Evolutionary conservation across 37 sponge, comb jelly and placozoan genomes (phyloP).

Genomic region (Geodia barretti): DNA sequence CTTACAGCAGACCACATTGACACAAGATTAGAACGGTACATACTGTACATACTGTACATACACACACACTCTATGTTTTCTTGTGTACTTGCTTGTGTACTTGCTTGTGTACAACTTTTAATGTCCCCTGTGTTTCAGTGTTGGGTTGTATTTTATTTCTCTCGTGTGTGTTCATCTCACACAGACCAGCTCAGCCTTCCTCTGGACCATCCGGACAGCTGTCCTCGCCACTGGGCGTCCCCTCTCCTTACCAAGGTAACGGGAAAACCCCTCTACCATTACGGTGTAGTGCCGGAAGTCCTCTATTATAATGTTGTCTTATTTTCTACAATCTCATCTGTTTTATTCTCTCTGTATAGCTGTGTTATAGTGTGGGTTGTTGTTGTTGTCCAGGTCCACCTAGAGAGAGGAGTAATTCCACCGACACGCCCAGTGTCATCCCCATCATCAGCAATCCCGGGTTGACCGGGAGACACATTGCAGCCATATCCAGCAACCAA

Average conservation of each 20-base stretch:
- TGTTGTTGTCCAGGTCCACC: conserved; percentile 5
- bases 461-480: conserved; percentile 61
- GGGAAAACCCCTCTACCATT: too few species aligned
- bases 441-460: conserved; percentile 45
- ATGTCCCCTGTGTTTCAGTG: too few species aligned
- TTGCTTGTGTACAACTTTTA: too few species aligned
- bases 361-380: too few species aligned
- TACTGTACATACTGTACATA: background rate
- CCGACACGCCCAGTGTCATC: conserved; percentile 16
- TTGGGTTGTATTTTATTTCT: too few species aligned
- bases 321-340: too few species aligned
- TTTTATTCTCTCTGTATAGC: background rate
- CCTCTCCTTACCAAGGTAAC: background rate
- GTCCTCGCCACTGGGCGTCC: background rate
- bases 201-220: background rate
- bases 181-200: conserved; percentile 45
- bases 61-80: too few species aligned
- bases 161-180: too few species aligned
- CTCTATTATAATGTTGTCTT: too few species aligned
- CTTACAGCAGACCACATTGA: conserved; percentile 5
- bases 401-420: conserved; percentile 1
- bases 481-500: conserved; percentile 33
- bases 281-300: too few species aligned
- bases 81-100: too few species aligned
- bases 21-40: conserved; percentile 33